Evolutionary conservation across 2,888 invertebrate species (phyloP).

Genomic region (Xestia xanthographa): DNA sequence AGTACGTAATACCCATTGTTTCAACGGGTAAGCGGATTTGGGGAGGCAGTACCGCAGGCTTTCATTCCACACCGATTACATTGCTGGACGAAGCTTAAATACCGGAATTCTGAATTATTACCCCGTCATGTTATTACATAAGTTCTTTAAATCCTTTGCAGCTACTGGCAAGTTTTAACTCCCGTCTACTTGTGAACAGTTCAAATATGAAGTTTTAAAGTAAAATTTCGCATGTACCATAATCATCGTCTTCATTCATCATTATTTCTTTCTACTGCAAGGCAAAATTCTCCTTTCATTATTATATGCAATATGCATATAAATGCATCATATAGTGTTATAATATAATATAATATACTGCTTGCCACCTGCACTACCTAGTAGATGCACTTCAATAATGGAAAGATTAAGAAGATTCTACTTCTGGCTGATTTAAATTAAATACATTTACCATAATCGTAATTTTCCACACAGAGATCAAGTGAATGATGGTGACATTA

Average conservation of each 20-base stretch:
- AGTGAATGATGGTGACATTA: constrained; percentile 78
- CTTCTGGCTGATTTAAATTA: too few species aligned
- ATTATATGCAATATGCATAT: too few species aligned
- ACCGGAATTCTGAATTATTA: neutral
- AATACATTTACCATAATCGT: constrained; percentile 77
- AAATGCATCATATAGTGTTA: too few species aligned
- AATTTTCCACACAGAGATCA: constrained; percentile 78
- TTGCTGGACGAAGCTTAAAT: neutral
- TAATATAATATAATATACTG: too few species aligned
- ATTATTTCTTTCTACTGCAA: neutral
- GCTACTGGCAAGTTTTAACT: neutral
- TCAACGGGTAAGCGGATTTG: constrained; percentile 13
- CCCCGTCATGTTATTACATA: neutral
- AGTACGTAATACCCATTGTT: neutral
- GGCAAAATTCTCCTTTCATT: neutral
- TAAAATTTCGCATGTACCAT: neutral
- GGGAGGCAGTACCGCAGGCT: constrained; percentile 4
- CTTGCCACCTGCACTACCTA: too few species aligned
- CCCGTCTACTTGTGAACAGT: neutral
- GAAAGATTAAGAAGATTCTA: neutral
- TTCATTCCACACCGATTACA: neutral
- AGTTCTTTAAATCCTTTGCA: neutral
- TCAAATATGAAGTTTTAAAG: neutral
- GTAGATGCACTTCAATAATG: neutral
- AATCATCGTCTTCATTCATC: neutral